Conservation (phyloP, 2,113 vertebrate species). For the Neopipo cinnamomea region DNA sequence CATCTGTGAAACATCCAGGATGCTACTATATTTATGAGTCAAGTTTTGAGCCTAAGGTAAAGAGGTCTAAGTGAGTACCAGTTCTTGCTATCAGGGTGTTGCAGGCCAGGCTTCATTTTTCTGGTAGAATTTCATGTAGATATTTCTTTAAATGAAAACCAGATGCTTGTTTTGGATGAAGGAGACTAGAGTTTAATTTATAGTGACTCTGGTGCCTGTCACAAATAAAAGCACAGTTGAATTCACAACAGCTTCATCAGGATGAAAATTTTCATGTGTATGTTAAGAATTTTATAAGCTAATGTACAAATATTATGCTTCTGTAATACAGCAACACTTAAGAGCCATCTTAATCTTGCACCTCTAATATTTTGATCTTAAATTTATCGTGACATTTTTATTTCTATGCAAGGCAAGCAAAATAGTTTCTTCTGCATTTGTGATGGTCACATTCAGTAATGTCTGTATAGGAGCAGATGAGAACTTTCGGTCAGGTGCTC, state of each 20-base stretch:
- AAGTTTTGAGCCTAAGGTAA: not conserved
- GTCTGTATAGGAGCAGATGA: not conserved
- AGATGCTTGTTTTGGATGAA: not conserved
- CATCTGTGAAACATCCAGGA: not conserved
- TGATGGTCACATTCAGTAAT: not conserved
- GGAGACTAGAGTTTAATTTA: not conserved
- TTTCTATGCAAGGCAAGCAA: not conserved
- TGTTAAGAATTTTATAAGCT: not conserved
- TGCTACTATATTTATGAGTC: not conserved
- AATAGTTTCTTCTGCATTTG: not conserved
- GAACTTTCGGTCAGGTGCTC: not conserved
- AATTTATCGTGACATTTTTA: not conserved
- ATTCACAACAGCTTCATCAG: not conserved
- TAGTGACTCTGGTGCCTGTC: not conserved
- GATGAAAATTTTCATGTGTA: not conserved
- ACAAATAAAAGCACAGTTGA: not conserved
- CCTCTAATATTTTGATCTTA: not conserved
- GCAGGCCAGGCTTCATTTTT: not conserved
- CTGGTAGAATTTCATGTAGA: not conserved
- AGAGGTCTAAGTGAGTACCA: not conserved
- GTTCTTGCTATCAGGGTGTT: not conserved
- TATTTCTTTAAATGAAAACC: not conserved
- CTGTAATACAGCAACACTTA: not conserved
- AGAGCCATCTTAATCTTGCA: not conserved
- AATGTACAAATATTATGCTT: not conserved